Conservation (phyloP, 2,888 invertebrate genomes). For the Nezara viridula region DNA sequence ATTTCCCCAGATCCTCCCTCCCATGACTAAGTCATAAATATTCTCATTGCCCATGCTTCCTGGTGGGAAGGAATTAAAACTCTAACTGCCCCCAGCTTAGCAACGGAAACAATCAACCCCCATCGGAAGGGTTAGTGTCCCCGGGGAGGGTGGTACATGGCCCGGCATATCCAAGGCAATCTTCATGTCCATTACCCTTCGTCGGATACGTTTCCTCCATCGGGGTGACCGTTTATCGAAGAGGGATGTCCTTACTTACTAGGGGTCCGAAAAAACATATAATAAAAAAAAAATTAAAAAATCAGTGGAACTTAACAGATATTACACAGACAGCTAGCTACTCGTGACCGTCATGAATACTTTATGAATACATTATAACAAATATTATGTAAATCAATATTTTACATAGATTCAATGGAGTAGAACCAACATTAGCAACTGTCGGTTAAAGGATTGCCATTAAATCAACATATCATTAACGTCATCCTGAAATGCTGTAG, state of each 20-base stretch:
- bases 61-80: conserved; percentile 29
- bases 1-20: not conserved
- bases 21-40: not conserved
- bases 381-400: too few species aligned
- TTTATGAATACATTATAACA: too few species aligned
- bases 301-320: too few species aligned
- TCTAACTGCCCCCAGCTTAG: not conserved
- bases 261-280: not conserved
- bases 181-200: not conserved
- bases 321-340: too few species aligned
- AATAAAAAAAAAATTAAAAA: too few species aligned
- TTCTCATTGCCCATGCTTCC: not conserved
- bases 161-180: not conserved
- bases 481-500: too few species aligned
- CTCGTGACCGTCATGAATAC: too few species aligned
- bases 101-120: conserved; percentile 44
- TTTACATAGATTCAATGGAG: too few species aligned
- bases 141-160: not conserved
- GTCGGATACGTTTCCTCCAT: not conserved
- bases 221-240: not conserved
- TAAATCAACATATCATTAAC: too few species aligned
- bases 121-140: not conserved
- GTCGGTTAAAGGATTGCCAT: too few species aligned
- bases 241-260: not conserved
- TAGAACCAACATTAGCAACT: too few species aligned